Evolutionary conservation across 2,888 invertebrate species (phyloP).

Genomic region (Chymomyza caudatula): DNA sequence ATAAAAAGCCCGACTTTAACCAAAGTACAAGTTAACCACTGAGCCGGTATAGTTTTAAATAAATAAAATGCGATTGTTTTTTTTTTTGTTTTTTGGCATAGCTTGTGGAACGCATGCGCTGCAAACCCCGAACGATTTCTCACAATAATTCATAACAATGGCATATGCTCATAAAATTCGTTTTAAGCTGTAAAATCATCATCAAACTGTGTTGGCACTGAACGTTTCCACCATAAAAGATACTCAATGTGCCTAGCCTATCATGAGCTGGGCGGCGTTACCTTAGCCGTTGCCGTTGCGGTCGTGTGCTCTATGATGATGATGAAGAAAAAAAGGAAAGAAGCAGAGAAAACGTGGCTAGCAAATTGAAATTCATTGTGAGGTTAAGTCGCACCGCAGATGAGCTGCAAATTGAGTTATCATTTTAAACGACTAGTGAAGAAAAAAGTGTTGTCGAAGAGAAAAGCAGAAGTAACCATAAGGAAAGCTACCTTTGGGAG

Average conservation of each 20-base stretch:
- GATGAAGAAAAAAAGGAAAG: background rate
- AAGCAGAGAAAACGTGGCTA: conserved; percentile 43
- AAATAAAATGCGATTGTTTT: background rate
- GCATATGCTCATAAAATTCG: conserved; percentile 75
- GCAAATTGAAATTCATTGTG: conserved; percentile 25
- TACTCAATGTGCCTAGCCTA: conserved; percentile 28
- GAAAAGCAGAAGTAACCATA: background rate
- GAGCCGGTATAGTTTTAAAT: background rate
- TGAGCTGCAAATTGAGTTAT: conserved; percentile 5
- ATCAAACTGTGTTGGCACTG: conserved; percentile 69
- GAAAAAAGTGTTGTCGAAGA: no score
- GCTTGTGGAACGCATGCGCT: conserved; percentile 34
- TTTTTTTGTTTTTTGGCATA: conserved; percentile 9
- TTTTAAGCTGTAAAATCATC: conserved; percentile 77
- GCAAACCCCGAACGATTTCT: conserved; percentile 53
- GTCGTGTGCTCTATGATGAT: conserved; percentile 26
- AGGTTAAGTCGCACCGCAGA: conserved; percentile 41
- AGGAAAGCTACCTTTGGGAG: no score
- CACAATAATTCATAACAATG: conserved; percentile 75
- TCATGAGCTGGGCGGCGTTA: background rate
- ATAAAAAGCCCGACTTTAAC: conserved; percentile 27
- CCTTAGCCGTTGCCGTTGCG: conserved; percentile 27
- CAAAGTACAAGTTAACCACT: background rate
- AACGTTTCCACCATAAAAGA: conserved; percentile 55
- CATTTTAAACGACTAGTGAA: background rate